These are phyloP conservation scores for Scaptomyza hsui DNA, from an alignment of 1,140 invertebrate genomes.

Conservation along the genomic window DNA sequence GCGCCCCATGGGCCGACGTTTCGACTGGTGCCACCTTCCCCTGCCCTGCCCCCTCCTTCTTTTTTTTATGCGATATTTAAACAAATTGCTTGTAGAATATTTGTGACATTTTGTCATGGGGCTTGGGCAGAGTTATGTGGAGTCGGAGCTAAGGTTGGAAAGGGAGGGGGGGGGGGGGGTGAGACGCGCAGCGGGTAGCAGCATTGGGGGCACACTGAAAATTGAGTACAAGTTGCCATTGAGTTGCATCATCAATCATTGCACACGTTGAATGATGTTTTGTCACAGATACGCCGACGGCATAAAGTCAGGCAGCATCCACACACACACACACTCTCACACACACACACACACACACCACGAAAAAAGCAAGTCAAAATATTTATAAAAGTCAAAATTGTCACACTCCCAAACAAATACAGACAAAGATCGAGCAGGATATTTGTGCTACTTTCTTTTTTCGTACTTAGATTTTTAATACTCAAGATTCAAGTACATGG, in stretches of 20 bases:
- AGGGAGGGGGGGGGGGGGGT: too few species aligned
- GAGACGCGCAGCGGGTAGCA: conserved; percentile 54
- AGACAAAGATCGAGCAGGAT: conserved; percentile 25
- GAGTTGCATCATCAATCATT: conserved; percentile 83
- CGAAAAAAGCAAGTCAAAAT: conserved; percentile 71
- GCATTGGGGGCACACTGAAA: conserved; percentile 57
- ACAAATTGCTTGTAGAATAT: conserved; percentile 83
- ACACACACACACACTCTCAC: conserved; percentile 25
- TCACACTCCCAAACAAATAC: conserved; percentile 47
- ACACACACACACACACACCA: conserved; percentile 27
- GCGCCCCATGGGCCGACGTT: conserved; percentile 34
- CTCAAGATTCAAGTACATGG: too few species aligned
- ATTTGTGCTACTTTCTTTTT: conserved; percentile 19
- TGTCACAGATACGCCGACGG: conserved; percentile 73
- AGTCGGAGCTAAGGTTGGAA: conserved; percentile 23
- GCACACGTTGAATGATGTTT: conserved; percentile 81
- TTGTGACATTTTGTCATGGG: conserved; percentile 81
- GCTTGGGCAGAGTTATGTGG: conserved; percentile 46
- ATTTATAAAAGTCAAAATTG: conserved; percentile 83
- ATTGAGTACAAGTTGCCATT: conserved; percentile 80
- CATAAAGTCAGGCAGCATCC: conserved; percentile 35
- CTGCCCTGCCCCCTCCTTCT: too few species aligned
- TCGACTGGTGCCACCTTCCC: conserved; percentile 12
- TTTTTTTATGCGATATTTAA: conserved; percentile 80
- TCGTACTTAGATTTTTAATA: neutral